Evolutionary conservation across 2,888 invertebrate species (phyloP), one percentile per base, ranked within the genome.

Genomic region (Petrophora chlorosata): DNA sequence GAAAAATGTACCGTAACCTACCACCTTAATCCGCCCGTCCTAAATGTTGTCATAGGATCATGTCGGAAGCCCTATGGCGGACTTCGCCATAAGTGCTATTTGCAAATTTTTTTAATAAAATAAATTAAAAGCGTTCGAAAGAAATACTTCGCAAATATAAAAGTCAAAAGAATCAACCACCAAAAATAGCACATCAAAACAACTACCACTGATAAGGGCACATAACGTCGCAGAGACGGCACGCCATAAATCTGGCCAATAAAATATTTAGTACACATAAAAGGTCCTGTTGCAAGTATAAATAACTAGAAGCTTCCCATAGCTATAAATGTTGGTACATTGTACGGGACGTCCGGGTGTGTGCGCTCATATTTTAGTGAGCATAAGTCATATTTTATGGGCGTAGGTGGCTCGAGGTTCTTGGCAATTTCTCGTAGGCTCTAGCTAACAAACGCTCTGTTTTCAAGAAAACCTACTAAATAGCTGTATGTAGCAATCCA

Each of bases 261-360:
- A 55, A 51, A 55, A 55, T 55, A 55, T 55, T 55, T 44, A 55
- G 41, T 44, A 47, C 51, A 48, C 54, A 47, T 48, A 51, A 55
- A 55, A 51, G 39, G 39, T 39, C 44, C 9, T 50, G 49, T 44
- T 50, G 49, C 49, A 50, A 50, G 49, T 50, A 50, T 50, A 50
- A 50, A 43, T 39, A 50, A 44, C 49, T 50, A 43, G 49, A 39
- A 33, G 17, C 36, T 38, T 35, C 40, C 36, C 39, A 39, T 36
- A 36, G 36, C 41, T 28, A 40, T 40, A 46, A 46, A 46, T 25
- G 26, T 30, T n/a, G 28, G 13, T 26, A 47, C 28, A 35, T 35
- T 34, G 40, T 40, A 29, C 15, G 33, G 28, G 32, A 40, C 14
- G 16, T 29, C 29, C 29, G 17, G 30, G 29, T 17, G 22, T 34